Evolutionary conservation across 2,113 vertebrate species (phyloP).

Genomic region (Herpailurus yagouaroundi): DNA sequence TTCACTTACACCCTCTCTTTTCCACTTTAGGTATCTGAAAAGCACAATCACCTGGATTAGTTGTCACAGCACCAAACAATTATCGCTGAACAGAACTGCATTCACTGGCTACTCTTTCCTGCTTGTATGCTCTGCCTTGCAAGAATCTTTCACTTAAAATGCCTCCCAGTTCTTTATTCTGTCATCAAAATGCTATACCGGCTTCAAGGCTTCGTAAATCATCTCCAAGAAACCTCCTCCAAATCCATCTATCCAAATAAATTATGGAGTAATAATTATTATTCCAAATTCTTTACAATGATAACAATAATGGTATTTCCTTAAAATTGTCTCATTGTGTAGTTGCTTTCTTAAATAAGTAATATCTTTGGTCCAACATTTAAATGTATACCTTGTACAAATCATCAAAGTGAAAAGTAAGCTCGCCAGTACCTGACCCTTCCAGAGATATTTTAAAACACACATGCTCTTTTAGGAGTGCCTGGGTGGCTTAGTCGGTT

Average conservation of each 20-base stretch:
- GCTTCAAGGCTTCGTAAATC: background rate
- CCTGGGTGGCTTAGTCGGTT: too few relatives aligned
- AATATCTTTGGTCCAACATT: background rate
- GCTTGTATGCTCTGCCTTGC: background rate
- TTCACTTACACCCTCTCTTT: background rate
- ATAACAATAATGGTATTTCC: background rate
- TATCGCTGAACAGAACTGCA: background rate
- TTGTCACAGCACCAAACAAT: background rate
- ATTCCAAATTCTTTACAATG: background rate
- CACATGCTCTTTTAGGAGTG: background rate
- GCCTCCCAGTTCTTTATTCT: background rate
- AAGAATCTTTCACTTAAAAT: background rate
- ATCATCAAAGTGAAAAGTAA: background rate
- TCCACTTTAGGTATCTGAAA: background rate
- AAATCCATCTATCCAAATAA: background rate
- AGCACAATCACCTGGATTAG: background rate
- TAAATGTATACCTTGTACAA: background rate
- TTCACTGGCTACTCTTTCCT: background rate
- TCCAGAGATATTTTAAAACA: background rate
- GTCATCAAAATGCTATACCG: background rate
- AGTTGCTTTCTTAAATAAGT: constrained; percentile 5
- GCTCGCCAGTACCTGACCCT: background rate
- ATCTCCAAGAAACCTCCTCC: background rate
- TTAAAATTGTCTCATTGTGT: background rate
- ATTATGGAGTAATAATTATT: background rate